phyloP scores from a whole-genome alignment of 2,797 vertebrate genomes.

The Borostomias antarcticus region DNA sequence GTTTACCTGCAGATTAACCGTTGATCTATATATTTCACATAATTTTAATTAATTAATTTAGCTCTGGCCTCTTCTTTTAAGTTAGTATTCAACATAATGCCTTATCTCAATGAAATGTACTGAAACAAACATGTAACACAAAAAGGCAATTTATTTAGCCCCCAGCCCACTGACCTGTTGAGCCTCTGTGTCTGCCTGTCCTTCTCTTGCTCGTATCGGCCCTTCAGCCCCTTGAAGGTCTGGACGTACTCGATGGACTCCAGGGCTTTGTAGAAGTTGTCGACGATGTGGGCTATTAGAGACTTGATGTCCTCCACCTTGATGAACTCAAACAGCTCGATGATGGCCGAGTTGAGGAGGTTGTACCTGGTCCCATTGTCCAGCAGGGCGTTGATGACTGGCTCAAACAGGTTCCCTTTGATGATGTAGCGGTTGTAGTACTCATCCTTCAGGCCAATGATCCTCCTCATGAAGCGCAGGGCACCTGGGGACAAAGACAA shows the following conservation, averaged over 20 bases:
- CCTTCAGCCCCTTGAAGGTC: slow-evolving; percentile 98
- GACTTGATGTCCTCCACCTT: slow-evolving; percentile 98
- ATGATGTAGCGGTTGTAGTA: slow-evolving; percentile 99
- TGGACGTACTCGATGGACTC: slow-evolving; percentile 98
- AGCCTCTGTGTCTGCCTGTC: slow-evolving; percentile 94
- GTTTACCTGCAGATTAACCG: too few relatives aligned
- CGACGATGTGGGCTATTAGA: slow-evolving; percentile 97
- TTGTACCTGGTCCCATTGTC: slow-evolving; percentile 99
- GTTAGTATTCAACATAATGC: too few relatives aligned
- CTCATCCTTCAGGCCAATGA: slow-evolving; percentile 97
- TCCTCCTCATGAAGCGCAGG: slow-evolving; percentile 97
- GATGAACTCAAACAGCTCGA: slow-evolving; percentile 98
- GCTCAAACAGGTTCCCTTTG: slow-evolving; percentile 98
- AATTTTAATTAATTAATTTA: too few relatives aligned
- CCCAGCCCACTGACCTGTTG: slow-evolving; percentile 80
- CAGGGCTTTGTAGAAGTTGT: slow-evolving; percentile 99
- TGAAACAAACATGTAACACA: background rate
- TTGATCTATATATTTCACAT: too few relatives aligned
- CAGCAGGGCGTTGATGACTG: slow-evolving; percentile 95
- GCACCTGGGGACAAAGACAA: slow-evolving; percentile 78
- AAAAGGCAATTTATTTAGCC: too few relatives aligned
- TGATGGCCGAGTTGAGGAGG: slow-evolving; percentile 95
- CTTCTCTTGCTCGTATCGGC: slow-evolving; percentile 96
- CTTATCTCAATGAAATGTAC: too few relatives aligned
- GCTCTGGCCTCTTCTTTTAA: too few relatives aligned